Base-by-base conservation (phyloP, 1,140 invertebrate genomes). In the Drusus annulatus region DNA sequence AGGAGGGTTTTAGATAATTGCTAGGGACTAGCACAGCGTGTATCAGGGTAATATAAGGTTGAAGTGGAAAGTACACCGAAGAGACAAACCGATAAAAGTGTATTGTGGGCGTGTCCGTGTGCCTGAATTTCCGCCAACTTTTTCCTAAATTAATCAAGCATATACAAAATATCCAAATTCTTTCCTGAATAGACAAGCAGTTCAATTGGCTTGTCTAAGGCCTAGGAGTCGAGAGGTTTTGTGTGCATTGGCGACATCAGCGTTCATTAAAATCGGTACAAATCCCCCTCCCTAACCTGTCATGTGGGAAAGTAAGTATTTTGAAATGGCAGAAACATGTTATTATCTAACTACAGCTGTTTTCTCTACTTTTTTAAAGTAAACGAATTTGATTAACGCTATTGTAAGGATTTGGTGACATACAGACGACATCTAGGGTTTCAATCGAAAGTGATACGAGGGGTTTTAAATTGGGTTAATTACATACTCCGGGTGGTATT, bases 361-460 rank as follows among this genome's bases (percentile, higher is more conserved):
- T 56, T 56, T 2, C 4, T 56, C 0, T 21, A 10, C n/a, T 6
- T 45, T 45, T 36, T 63, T n/a, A 63, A 63, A 63, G 19, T 63
- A 2, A 63, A 23, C 60, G 23, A 16, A 63, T 63, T 56, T 28
- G 15, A 63, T 63, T 25, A 21, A 63, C 28, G 60, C 3, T 15
- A 63, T 28, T 63, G 60, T 63, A 63, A 21, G 23, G 60, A 63
- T 23, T 23, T 63, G 23, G 23, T 28, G 60, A 28, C n/a, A 63
- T 63, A 63, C 28, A 23, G 60, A 15, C 60, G 60, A 21, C 36
- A 45, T 63, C 60, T 63, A 63, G 13, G 60, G 60, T 25, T 63
- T 63, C 60, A 63, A 8, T 63, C 60, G 23, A 63, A 63, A 23
- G 19, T 63, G 60, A 63, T 63, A 23, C 60, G 60, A 16, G 36